Base-by-base conservation (phyloP, 2,113 vertebrate species). In the Lates calcarifer region DNA sequence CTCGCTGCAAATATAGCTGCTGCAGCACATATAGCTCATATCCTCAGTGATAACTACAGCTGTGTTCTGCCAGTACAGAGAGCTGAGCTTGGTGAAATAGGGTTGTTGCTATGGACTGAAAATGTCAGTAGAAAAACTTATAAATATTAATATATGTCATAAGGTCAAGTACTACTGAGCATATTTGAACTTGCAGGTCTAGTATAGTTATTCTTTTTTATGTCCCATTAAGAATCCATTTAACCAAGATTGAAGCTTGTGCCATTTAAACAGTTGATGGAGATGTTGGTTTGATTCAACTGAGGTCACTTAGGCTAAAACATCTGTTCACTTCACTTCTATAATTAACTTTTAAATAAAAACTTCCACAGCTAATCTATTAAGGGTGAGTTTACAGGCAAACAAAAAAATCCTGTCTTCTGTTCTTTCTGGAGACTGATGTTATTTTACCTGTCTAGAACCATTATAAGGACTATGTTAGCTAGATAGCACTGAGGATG, bases 1-100 rank as follows among this genome's bases (percentile, higher is more conserved):
- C 67, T 20, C 11, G 22, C 74, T 66, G 62, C 81, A 85, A 78
- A 90, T 85, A 84, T 51, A 85, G 81, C 85, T 62, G 20, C 81
- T 64, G 56, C 74, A 68, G 64, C 84, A 75, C 63, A 62, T 80
- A 67, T 33, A 82, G 81, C 73, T 81, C 69, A 63, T 65, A 62
- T 67, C 53, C 60, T 70, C 47, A 15, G 51, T 71, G 66, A 69
- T 77, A 60, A 51, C 39, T 31, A 53, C 78, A 65, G 90, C 68
- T 70, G n/a, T 62, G 60, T 17, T 13, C 81, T 61, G 45, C 43
- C 14, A n/a, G 72, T 10, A n/a, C 28, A 64, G 47, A 51, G 35
- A 37, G 70, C 66, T 45, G 53, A 76, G 81, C 28, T 33, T 24
- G 18, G 28, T 41, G 26, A 79, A 75, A 85, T n/a, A 17, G 8